Conservation (phyloP, 2,797 vertebrate species). For the Morelia viridis region DNA sequence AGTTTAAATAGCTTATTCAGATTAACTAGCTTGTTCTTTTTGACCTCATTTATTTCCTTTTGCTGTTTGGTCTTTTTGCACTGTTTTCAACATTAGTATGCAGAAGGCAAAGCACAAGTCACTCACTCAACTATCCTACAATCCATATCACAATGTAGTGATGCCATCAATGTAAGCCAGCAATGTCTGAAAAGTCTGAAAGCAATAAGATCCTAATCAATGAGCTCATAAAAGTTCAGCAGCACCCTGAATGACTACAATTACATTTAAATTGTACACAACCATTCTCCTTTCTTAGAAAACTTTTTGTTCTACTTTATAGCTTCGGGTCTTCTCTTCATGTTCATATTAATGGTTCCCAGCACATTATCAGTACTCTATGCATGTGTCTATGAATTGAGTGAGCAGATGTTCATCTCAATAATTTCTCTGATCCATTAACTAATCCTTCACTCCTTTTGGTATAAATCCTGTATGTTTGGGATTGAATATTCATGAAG, state of each 20-base stretch:
- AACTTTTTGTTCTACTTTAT: background rate
- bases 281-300: background rate
- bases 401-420: background rate
- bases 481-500: background rate
- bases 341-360: background rate
- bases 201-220: background rate
- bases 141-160: background rate
- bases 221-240: background rate
- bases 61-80: background rate
- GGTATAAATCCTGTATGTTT: background rate
- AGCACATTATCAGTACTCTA: background rate
- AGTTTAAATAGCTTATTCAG: background rate
- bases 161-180: background rate
- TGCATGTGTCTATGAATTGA: background rate
- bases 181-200: background rate
- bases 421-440: background rate
- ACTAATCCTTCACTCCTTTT: background rate
- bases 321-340: background rate
- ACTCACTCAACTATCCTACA: background rate
- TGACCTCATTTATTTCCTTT: background rate
- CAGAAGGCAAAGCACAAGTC: background rate
- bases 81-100: background rate
- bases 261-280: background rate
- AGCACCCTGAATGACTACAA: background rate
- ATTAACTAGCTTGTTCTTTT: background rate